Percentiles rank a stretch among this genome's conserved stretches.
These are phyloP conservation scores for Oxyscelio sp. DNA, from an alignment of 2,888 invertebrate species.

Conservation along the genomic window DNA sequence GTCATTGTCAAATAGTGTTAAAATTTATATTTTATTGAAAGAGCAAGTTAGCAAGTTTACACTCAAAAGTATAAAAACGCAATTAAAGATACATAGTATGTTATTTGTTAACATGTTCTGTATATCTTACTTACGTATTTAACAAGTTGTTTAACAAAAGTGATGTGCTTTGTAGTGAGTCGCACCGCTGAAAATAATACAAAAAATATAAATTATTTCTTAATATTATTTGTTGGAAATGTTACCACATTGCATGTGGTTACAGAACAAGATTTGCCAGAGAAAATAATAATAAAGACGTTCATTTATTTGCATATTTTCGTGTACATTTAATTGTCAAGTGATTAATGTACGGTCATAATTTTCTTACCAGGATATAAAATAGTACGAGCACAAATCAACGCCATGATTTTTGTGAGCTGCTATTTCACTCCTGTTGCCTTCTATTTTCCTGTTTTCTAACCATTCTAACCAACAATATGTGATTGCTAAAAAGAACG, in stretches of 20 bases:
- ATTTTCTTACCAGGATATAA: constrained; percentile 85
- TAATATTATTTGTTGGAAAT: background rate
- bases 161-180: constrained; percentile 87
- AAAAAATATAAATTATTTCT: constrained; percentile 50
- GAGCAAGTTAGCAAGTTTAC: no score
- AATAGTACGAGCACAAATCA: constrained; percentile 82
- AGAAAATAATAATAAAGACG: background rate
- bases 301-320: background rate
- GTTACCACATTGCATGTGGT: constrained; percentile 30
- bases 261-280: background rate
- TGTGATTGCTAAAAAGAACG: constrained; percentile 55
- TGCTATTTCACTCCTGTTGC: no score
- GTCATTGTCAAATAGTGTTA: no score
- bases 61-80: no score
- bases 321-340: background rate
- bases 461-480: constrained; percentile 42
- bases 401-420: constrained; percentile 83
- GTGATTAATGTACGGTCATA: constrained; percentile 8
- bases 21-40: no score
- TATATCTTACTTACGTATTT: constrained; percentile 87
- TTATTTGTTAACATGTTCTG: no score
- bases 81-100: no score
- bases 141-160: constrained; percentile 86
- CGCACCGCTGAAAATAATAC: constrained; percentile 87
- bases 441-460: constrained; percentile 48